Percentiles rank a stretch among this genome's conserved stretches.
Conservation (phyloP, 2,888 invertebrate genomes). For the Epinotia brunnichana region DNA sequence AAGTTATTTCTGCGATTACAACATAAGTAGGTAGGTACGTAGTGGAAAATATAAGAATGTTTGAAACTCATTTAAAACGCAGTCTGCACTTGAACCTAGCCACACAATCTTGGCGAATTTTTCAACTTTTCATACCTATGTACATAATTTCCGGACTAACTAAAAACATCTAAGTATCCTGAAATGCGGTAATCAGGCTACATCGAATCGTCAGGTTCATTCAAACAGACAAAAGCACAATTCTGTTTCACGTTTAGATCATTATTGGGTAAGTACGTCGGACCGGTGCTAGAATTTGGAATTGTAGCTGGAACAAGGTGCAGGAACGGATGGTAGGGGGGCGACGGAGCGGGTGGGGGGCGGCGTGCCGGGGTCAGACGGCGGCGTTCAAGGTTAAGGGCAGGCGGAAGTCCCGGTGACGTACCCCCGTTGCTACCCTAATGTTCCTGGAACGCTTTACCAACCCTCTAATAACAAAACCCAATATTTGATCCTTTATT, state of each 20-base stretch:
- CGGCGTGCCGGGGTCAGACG: conserved; percentile 70
- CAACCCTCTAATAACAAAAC: conserved; percentile 4
- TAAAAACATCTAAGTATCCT: neutral
- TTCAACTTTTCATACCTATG: no score
- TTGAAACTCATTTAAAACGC: no score
- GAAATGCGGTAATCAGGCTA: neutral
- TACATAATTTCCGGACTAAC: no score
- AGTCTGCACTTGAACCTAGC: no score
- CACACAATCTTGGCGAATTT: no score
- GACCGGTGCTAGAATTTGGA: conserved; percentile 13
- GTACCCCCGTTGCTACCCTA: conserved; percentile 29
- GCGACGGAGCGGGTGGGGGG: conserved; percentile 51
- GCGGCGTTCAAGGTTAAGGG: conserved; percentile 81
- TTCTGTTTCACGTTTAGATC: conserved; percentile 11
- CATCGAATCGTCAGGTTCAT: neutral
- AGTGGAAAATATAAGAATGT: no score
- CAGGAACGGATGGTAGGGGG: conserved; percentile 52
- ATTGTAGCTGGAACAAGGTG: conserved; percentile 38
- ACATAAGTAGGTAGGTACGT: neutral
- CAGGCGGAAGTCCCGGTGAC: conserved; percentile 54
- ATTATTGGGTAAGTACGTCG: neutral
- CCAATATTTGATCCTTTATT: neutral
- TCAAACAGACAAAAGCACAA: neutral
- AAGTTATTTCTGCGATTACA: neutral
- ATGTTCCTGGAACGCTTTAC: conserved; percentile 11